Percentiles rank a stretch among this genome's conserved stretches.
These are phyloP conservation scores for Drosophila rubida DNA, from an alignment of 2,888 invertebrate species.

Conservation along the genomic window DNA sequence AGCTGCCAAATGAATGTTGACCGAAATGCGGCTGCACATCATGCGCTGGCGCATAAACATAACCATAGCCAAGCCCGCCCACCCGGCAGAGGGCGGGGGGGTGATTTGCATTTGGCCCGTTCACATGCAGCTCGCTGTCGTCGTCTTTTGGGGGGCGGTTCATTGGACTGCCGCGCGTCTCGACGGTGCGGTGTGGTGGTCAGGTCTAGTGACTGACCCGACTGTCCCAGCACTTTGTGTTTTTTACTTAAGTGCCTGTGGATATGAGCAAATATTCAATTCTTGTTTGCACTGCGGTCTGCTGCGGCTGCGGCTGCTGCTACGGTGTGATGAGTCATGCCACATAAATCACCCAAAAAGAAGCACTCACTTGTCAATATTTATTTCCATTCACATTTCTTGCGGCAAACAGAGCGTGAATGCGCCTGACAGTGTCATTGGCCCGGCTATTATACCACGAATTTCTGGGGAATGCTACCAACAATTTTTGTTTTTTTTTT, in stretches of 20 bases:
- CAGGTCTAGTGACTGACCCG: constrained; percentile 41
- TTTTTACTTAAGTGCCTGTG: constrained; percentile 66
- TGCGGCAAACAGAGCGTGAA: constrained; percentile 43
- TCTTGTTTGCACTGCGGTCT: constrained; percentile 67
- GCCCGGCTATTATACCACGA: constrained; percentile 1
- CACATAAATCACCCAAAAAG: constrained; percentile 66
- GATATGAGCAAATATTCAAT: constrained; percentile 61
- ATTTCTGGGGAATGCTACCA: neutral
- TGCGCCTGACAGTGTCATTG: constrained; percentile 34
- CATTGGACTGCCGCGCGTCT: constrained; percentile 42
- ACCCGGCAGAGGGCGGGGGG: constrained; percentile 38
- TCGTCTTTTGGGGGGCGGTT: constrained; percentile 38
- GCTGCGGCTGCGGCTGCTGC: constrained; percentile 28
- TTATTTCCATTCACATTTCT: constrained; percentile 68
- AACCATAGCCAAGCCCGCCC: constrained; percentile 48
- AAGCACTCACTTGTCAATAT: constrained; percentile 68
- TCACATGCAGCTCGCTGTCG: constrained; percentile 39
- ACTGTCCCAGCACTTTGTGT: constrained; percentile 34
- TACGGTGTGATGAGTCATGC: constrained; percentile 63
- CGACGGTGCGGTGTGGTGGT: constrained; percentile 1
- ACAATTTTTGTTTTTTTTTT: neutral
- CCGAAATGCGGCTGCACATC: constrained; percentile 50
- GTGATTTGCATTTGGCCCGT: constrained; percentile 67
- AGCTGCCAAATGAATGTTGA: constrained; percentile 63
- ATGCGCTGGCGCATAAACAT: neutral